Percentiles rank a stretch among this genome's conserved stretches.
Evolutionary conservation across 2,797 vertebrate species (phyloP).

Genomic region (Mormyrus proboscirostris): DNA sequence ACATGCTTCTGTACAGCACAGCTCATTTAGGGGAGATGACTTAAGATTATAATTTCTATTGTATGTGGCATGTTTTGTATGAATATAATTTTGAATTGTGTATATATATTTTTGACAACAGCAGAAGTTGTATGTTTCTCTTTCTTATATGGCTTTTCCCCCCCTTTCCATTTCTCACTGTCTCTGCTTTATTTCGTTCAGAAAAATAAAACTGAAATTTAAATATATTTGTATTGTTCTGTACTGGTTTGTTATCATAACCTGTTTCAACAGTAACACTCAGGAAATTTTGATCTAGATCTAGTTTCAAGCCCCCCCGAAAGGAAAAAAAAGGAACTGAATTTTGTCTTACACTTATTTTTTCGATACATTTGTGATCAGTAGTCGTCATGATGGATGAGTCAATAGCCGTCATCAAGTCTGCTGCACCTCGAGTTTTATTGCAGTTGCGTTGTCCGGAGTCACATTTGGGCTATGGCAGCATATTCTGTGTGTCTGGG

Average conservation of each 20-base stretch:
- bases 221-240: slow-evolving; percentile 58
- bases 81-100: slow-evolving; percentile 87
- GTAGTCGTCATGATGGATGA: not conserved
- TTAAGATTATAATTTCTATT: slow-evolving; percentile 82
- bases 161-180: slow-evolving; percentile 66
- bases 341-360: not conserved
- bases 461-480: not conserved
- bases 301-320: not conserved
- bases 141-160: slow-evolving; percentile 39
- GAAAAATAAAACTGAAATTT: slow-evolving; percentile 89
- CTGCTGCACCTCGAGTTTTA: not conserved
- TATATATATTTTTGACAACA: slow-evolving; percentile 79
- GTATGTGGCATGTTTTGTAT: slow-evolving; percentile 96
- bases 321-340: no score
- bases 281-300: not conserved
- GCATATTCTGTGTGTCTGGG: not conserved
- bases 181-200: slow-evolving; percentile 79
- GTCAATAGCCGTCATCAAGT: not conserved
- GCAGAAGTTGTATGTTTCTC: slow-evolving; percentile 74
- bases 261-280: not conserved
- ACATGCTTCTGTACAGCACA: slow-evolving; percentile 88
- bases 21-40: slow-evolving; percentile 85
- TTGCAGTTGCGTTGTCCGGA: not conserved
- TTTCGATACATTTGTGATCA: not conserved
- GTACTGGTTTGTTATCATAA: not conserved